Conservation (phyloP, 2,888 invertebrate genomes). For the Caenorhabditis panamensis region DNA sequence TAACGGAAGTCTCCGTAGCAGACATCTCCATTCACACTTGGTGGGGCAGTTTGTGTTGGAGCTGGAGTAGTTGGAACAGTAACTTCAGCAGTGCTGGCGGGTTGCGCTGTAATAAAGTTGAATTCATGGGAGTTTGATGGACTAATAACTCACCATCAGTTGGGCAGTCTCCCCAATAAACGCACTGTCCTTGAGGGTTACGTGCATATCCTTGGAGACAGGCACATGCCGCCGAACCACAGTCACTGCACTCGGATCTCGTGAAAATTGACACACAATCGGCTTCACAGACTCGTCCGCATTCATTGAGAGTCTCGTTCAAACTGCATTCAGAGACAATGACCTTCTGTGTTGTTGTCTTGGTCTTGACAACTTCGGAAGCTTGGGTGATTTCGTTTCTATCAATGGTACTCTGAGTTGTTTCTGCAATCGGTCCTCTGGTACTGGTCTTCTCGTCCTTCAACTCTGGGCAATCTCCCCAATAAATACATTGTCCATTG, state of each 20-base stretch:
- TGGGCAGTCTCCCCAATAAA: constrained; percentile 81
- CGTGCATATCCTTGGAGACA: constrained; percentile 80
- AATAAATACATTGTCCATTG: constrained; percentile 77
- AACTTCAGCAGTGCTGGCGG: constrained; percentile 19
- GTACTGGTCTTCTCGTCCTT: constrained; percentile 37
- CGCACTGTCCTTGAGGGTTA: constrained; percentile 69
- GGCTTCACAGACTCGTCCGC: constrained; percentile 79
- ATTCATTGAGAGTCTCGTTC: constrained; percentile 80
- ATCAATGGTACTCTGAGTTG: constrained; percentile 45
- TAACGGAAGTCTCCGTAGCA: constrained; percentile 80
- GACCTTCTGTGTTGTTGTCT: constrained; percentile 23
- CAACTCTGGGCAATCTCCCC: constrained; percentile 78
- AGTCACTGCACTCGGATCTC: constrained; percentile 76
- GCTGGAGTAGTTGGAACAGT: constrained; percentile 13
- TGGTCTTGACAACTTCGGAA: constrained; percentile 21
- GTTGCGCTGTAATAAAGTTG: constrained; percentile 11
- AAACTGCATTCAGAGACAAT: constrained; percentile 67
- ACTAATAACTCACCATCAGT: constrained; percentile 42
- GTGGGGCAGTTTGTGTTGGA: constrained; percentile 38
- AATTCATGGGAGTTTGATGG: neutral
- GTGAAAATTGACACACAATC: constrained; percentile 80
- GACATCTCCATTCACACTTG: constrained; percentile 71
- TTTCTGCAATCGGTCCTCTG: constrained; percentile 1
- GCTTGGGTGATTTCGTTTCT: constrained; percentile 34
- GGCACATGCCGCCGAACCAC: constrained; percentile 75